phyloP scores from a whole-genome alignment of 2,113 vertebrate genomes.

The Nothocercus julius region DNA sequence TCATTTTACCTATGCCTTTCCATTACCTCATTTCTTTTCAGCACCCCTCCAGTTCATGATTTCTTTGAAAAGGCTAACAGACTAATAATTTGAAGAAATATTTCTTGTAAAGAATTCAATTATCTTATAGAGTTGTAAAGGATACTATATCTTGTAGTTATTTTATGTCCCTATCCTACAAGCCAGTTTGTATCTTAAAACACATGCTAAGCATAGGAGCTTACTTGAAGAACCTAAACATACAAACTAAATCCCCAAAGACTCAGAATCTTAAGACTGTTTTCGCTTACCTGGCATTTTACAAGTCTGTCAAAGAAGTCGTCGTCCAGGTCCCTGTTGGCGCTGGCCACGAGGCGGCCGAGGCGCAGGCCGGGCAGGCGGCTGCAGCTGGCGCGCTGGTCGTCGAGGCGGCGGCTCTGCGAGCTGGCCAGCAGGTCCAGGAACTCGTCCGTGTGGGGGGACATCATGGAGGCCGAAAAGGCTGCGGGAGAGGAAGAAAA shows the following conservation, averaged over 20 bases:
- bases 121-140: too few relatives aligned
- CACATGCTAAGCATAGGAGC: background rate
- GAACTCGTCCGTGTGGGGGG: conserved; percentile 87
- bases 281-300: conserved; percentile 89
- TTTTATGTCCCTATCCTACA: background rate
- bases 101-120: too few relatives aligned
- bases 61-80: background rate
- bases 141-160: too few relatives aligned
- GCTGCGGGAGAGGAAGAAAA: conserved; percentile 66
- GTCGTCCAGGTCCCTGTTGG: conserved; percentile 84
- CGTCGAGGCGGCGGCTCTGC: conserved; percentile 85
- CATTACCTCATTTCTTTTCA: background rate
- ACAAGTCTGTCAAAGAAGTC: conserved; percentile 94
- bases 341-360: conserved; percentile 82
- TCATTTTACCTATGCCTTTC: background rate
- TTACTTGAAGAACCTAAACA: background rate
- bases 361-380: conserved; percentile 88
- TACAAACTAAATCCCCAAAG: background rate
- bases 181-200: background rate
- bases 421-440: conserved; percentile 91
- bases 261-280: background rate
- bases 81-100: too few relatives aligned
- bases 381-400: conserved; percentile 83
- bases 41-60: background rate
- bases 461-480: conserved; percentile 75